phyloP scores from a whole-genome alignment of 2,113 vertebrate species.

The Osmerus mordax region DNA sequence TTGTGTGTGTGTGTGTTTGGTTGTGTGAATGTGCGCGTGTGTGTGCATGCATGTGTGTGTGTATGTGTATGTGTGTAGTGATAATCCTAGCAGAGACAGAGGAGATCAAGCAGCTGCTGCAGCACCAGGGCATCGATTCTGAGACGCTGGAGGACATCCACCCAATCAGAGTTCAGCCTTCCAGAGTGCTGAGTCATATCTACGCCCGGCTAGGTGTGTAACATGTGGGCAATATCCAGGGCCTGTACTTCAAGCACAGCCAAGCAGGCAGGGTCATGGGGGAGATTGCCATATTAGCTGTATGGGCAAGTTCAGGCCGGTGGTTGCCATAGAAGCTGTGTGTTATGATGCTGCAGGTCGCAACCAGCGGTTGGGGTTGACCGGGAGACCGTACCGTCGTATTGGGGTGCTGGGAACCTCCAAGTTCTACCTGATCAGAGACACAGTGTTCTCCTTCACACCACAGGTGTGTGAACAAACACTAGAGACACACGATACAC shows the following conservation, averaged over 20 bases:
- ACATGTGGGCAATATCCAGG: background rate
- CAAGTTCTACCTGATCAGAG: conserved; percentile 81
- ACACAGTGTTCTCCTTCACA: conserved; percentile 82
- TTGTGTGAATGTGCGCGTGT: background rate
- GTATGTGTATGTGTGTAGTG: conserved; percentile 60
- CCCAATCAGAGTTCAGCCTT: conserved; percentile 84
- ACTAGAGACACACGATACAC: background rate
- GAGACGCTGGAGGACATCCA: conserved; percentile 76
- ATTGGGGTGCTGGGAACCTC: conserved; percentile 86
- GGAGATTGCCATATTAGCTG: too few relatives aligned
- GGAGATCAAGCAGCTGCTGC: conserved; percentile 75
- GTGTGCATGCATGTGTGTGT: background rate
- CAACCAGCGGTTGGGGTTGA: conserved; percentile 78
- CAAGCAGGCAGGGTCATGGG: background rate
- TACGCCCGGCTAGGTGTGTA: conserved; percentile 79
- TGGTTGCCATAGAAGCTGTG: background rate
- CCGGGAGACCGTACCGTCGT: conserved; percentile 80
- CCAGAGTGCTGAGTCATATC: conserved; percentile 85
- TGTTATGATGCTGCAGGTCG: conserved; percentile 64
- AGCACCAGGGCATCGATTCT: conserved; percentile 70
- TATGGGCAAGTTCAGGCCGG: background rate
- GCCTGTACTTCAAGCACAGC: background rate
- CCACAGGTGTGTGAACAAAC: conserved; percentile 72
- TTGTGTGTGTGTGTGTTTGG: background rate
- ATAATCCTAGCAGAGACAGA: conserved; percentile 84